Conservation (phyloP, 2,113 vertebrate genomes). For the Euleptes europaea region DNA sequence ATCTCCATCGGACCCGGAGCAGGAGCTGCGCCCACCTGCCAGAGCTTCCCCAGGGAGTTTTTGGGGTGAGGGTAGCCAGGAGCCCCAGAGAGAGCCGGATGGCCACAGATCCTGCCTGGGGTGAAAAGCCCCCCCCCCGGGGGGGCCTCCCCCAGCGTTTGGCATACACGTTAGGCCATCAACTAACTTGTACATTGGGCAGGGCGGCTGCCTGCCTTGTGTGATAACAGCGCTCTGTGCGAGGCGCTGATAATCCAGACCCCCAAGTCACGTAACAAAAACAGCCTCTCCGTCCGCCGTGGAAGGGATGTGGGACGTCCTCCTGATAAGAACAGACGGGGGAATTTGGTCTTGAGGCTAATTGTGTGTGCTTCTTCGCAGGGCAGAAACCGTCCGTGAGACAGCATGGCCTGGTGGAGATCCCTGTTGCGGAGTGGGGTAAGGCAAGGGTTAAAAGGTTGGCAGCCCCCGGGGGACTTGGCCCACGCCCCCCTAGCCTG, state of each 20-base stretch:
- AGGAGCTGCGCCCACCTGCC: no score
- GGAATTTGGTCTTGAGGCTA: neutral
- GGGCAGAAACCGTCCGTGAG: neutral
- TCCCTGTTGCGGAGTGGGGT: neutral
- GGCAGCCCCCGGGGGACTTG: neutral
- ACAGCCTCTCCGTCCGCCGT: accelerated
- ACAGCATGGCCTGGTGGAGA: neutral
- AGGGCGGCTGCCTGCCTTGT: neutral
- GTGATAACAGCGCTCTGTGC: neutral
- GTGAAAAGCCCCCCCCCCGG: no score
- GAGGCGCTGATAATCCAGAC: neutral
- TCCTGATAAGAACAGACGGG: neutral
- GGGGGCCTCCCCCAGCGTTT: no score
- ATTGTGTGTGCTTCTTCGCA: neutral
- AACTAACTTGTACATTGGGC: no score
- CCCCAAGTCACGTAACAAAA: neutral
- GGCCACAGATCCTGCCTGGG: no score
- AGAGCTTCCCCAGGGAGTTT: no score
- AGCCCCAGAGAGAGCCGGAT: no score
- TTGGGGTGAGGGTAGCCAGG: no score
- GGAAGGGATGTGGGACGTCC: neutral
- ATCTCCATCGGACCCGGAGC: no score
- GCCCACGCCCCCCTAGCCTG: neutral
- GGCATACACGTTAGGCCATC: no score
- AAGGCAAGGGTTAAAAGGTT: neutral